phyloP scores from a whole-genome alignment of 2,797 vertebrate genomes.

The Danio kyathit region DNA sequence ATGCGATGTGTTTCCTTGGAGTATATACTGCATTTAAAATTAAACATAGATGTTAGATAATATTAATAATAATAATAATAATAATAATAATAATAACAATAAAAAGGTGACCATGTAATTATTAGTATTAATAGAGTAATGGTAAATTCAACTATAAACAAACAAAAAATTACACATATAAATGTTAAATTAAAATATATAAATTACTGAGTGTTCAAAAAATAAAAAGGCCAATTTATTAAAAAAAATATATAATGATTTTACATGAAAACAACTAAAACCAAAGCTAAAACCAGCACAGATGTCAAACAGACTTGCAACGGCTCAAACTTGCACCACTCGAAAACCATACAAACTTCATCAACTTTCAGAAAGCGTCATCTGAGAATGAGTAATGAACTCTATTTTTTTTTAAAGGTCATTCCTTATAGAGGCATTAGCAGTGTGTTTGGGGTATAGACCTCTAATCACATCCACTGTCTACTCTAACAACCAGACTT shows the following conservation, averaged over 20 bases:
- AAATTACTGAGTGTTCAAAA: no score
- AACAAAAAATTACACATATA: not conserved
- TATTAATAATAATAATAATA: no score
- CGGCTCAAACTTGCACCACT: not conserved
- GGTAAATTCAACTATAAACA: not conserved
- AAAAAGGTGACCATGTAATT: no score
- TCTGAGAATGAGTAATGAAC: conserved; percentile 39
- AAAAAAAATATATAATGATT: no score
- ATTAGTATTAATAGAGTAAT: not conserved
- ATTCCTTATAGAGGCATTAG: conserved; percentile 23
- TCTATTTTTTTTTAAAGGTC: conserved; percentile 37
- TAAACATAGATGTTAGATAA: no score
- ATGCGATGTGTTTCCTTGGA: no score
- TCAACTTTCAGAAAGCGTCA: conserved; percentile 7
- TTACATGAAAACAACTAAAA: not conserved
- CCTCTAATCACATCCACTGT: conserved; percentile 20
- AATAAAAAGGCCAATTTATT: no score
- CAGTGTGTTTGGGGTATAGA: conserved; percentile 11
- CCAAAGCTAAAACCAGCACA: not conserved
- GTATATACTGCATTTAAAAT: no score
- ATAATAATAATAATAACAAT: no score
- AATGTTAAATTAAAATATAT: not conserved
- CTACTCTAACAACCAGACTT: conserved; percentile 35
- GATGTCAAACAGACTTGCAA: not conserved
- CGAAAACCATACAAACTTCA: not conserved